Evolutionary conservation across 2,888 invertebrate species (phyloP).

Genomic region (Hirtodrosophila duncani): DNA sequence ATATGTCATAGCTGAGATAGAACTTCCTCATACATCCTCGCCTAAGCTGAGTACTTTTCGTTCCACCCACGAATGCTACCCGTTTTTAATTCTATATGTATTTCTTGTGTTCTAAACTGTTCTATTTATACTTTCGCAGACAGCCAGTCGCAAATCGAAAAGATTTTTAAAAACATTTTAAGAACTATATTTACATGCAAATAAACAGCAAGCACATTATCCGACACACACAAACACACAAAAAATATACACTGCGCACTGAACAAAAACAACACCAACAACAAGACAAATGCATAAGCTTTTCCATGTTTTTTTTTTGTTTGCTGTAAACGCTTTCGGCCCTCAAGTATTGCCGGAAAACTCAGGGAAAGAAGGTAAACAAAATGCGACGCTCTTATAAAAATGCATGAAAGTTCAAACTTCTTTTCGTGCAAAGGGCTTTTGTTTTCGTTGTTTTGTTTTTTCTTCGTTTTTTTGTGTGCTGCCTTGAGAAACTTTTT

Average conservation of each 20-base stretch:
- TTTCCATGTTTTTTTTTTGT: slow-evolving; percentile 43
- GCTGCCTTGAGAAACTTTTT: slow-evolving; percentile 41
- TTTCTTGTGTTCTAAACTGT: slow-evolving; percentile 1
- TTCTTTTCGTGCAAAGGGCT: too few relatives aligned
- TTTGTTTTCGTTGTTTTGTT: slow-evolving; percentile 4
- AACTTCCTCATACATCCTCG: too few relatives aligned
- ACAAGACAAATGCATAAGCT: slow-evolving; percentile 48
- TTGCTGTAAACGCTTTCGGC: slow-evolving; percentile 25
- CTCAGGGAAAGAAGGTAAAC: slow-evolving; percentile 14
- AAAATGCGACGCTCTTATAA: slow-evolving; percentile 37
- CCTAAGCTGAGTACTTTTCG: too few relatives aligned
- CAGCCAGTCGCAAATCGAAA: slow-evolving; percentile 20
- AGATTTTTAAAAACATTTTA: slow-evolving; percentile 19
- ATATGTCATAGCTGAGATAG: too few relatives aligned
- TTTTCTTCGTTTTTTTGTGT: neutral
- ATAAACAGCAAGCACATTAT: slow-evolving; percentile 24
- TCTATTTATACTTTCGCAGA: slow-evolving; percentile 17
- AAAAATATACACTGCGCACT: neutral
- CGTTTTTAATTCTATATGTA: too few relatives aligned
- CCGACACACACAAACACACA: slow-evolving; percentile 9
- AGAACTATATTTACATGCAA: slow-evolving; percentile 46
- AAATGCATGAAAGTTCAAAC: slow-evolving; percentile 41
- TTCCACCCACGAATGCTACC: too few relatives aligned
- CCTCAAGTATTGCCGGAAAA: slow-evolving; percentile 14
- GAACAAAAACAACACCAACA: slow-evolving; percentile 12